These are phyloP conservation scores for Mola mola DNA, from an alignment of 2,113 vertebrate genomes.

Conservation along the genomic window DNA sequence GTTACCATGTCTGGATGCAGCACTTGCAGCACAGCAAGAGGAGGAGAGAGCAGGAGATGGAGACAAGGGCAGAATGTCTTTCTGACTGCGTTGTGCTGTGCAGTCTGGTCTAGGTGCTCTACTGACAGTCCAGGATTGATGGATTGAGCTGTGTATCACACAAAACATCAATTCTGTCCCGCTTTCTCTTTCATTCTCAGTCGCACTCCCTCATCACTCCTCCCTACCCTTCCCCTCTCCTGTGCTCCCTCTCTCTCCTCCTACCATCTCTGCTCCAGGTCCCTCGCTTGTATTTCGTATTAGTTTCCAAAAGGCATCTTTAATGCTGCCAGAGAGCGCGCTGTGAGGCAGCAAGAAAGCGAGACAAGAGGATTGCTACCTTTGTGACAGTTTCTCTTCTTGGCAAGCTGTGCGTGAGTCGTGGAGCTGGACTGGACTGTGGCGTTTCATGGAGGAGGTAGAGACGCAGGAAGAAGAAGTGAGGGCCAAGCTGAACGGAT, in stretches of 20 bases:
- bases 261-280: constrained; percentile 48
- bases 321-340: constrained; percentile 61
- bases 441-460: constrained; percentile 66
- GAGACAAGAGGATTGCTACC: constrained; percentile 59
- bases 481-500: constrained; percentile 65
- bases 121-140: constrained; percentile 64
- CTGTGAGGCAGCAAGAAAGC: constrained; percentile 64
- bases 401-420: constrained; percentile 34
- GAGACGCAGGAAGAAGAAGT: constrained; percentile 44
- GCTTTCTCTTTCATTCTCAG: constrained; percentile 69
- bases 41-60: constrained; percentile 30
- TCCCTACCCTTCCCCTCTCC: constrained; percentile 35
- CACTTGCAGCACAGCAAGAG: constrained; percentile 45
- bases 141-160: constrained; percentile 61
- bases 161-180: constrained; percentile 72
- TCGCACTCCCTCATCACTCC: constrained; percentile 54
- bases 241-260: constrained; percentile 15
- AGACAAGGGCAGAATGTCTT: constrained; percentile 37
- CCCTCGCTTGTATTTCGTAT: constrained; percentile 46
- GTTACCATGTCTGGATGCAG: constrained; percentile 59
- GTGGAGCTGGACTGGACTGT: constrained; percentile 71
- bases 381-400: constrained; percentile 59
- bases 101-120: constrained; percentile 46
- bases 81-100: constrained; percentile 49
- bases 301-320: constrained; percentile 74